Conservation (phyloP, 2,113 vertebrate species). For the Erpornis zantholeuca region DNA sequence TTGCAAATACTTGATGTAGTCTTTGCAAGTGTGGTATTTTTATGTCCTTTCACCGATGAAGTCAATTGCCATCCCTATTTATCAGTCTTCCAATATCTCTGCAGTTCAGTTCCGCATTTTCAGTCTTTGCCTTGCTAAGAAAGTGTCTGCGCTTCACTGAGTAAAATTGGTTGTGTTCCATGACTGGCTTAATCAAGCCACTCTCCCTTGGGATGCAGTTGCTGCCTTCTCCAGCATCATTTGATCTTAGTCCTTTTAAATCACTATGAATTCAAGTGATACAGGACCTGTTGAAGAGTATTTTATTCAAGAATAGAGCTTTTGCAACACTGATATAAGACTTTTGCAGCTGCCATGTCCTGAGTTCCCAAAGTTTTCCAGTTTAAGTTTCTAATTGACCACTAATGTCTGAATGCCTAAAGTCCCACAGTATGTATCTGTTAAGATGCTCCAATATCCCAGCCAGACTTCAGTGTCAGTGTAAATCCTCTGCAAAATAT, state of each 20-base stretch:
- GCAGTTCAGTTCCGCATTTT: neutral
- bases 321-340: neutral
- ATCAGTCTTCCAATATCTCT: neutral
- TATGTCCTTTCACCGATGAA: neutral
- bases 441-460: neutral
- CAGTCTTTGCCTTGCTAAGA: neutral
- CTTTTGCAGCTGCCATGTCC: neutral
- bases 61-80: neutral
- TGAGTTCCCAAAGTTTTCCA: neutral
- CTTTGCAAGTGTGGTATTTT: neutral
- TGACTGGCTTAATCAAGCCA: neutral
- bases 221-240: neutral
- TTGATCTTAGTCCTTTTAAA: neutral
- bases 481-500: neutral
- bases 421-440: neutral
- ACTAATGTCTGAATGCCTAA: neutral
- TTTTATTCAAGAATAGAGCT: neutral
- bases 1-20: neutral
- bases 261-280: neutral
- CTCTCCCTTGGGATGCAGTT: neutral
- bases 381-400: neutral
- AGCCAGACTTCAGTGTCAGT: neutral
- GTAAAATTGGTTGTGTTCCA: neutral
- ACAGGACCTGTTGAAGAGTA: neutral
- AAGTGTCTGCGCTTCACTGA: neutral